phyloP scores from a whole-genome alignment of 2,797 vertebrate species.

The Macroramphosus scolopax region DNA sequence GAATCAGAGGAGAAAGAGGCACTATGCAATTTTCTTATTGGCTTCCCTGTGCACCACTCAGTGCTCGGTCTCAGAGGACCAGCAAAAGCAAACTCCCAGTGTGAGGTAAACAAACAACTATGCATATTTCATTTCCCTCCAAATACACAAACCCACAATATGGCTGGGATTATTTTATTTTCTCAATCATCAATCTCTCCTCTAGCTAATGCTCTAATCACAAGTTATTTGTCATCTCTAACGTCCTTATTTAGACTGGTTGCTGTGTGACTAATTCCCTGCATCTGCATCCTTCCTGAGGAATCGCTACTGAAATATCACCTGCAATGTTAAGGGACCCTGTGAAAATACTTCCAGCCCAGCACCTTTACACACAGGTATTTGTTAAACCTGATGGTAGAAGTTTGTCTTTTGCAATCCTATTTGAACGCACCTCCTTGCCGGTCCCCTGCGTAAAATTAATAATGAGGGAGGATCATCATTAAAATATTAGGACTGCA shows the following conservation, averaged over 20 bases:
- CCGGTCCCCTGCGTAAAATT: constrained; percentile 50
- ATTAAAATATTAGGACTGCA: constrained; percentile 68
- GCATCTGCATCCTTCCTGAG: constrained; percentile 46
- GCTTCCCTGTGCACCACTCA: constrained; percentile 41
- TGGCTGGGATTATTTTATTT: constrained; percentile 49
- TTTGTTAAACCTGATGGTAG: constrained; percentile 55
- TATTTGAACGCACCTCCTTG: constrained; percentile 40
- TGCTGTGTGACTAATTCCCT: constrained; percentile 65
- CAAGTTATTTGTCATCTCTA: constrained; percentile 70
- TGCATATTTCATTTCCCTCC: constrained; percentile 63
- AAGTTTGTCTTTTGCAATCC: constrained; percentile 44
- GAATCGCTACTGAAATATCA: constrained; percentile 53
- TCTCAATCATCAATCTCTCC: constrained; percentile 68
- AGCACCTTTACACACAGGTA: constrained; percentile 58
- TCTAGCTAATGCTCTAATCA: constrained; percentile 73
- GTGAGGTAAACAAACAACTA: constrained; percentile 67
- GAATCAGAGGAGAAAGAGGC: constrained; percentile 36
- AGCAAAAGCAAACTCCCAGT: constrained; percentile 40
- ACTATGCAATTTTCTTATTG: constrained; percentile 29
- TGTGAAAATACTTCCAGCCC: constrained; percentile 49
- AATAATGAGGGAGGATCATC: constrained; percentile 56
- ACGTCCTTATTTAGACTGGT: constrained; percentile 58
- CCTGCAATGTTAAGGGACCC: constrained; percentile 48
- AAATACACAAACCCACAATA: constrained; percentile 53
- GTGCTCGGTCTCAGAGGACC: constrained; percentile 45